Evolutionary conservation across 1,140 invertebrate species (phyloP).

Genomic region (Drosophila erecta): DNA sequence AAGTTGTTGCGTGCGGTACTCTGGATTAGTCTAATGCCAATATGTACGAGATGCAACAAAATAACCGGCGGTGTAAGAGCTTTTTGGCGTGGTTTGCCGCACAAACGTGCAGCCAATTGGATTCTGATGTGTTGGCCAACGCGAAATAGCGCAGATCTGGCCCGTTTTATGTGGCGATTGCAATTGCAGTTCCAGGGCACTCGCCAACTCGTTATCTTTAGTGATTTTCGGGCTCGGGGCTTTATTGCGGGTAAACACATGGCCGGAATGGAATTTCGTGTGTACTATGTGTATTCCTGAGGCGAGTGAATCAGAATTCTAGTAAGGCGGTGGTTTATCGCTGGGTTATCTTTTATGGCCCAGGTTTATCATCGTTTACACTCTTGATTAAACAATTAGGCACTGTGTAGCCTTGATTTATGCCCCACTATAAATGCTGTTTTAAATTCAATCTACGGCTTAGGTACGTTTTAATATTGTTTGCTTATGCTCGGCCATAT

Average conservation of each 20-base stretch:
- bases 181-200: slow-evolving; percentile 28
- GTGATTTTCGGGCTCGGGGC: slow-evolving; percentile 21
- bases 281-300: slow-evolving; percentile 2
- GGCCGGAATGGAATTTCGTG: slow-evolving; percentile 3
- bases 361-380: slow-evolving; percentile 34
- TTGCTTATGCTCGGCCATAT: slow-evolving; percentile 15
- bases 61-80: slow-evolving; percentile 51
- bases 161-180: slow-evolving; percentile 31
- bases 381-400: slow-evolving; percentile 48
- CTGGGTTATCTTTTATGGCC: slow-evolving; percentile 42
- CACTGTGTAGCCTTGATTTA: slow-evolving; percentile 34
- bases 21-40: slow-evolving; percentile 77
- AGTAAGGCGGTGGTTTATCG: slow-evolving; percentile 30
- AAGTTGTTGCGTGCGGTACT: slow-evolving; percentile 61
- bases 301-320: slow-evolving; percentile 27
- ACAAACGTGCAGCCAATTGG: slow-evolving; percentile 63
- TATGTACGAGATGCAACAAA: slow-evolving; percentile 63
- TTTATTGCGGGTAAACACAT: slow-evolving; percentile 34
- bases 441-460: slow-evolving; percentile 18
- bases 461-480: slow-evolving; percentile 27
- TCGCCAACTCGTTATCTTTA: slow-evolving; percentile 39
- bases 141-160: slow-evolving; percentile 41
- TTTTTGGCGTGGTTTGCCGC: slow-evolving; percentile 48
- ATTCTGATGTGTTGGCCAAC: slow-evolving; percentile 62
- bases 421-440: slow-evolving; percentile 15